A percentile compares a stretch with the other conserved stretches of the same genome.
phyloP scores from a whole-genome alignment of 1,140 invertebrate genomes.

The Papilio polyxenes region DNA sequence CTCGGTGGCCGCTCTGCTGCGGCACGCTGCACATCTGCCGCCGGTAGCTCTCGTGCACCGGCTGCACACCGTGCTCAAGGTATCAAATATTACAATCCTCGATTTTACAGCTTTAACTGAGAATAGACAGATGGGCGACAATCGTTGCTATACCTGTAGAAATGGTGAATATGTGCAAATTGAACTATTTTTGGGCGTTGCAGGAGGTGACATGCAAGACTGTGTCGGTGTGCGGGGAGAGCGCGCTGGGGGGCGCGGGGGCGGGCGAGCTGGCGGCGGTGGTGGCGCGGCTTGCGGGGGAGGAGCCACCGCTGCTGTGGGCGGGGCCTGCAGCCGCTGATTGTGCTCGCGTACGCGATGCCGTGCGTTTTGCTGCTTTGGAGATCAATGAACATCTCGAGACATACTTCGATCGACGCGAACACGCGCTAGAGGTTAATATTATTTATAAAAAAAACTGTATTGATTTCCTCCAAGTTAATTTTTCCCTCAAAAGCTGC shows the following conservation, averaged over 20 bases:
- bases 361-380: constrained; percentile 93
- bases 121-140: background rate
- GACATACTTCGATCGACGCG: constrained; percentile 95
- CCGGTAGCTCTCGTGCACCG: constrained; percentile 68
- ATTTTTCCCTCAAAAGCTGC: too few species aligned
- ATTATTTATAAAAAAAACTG: background rate
- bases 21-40: constrained; percentile 61
- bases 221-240: constrained; percentile 68
- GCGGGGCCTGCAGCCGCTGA: constrained; percentile 84
- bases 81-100: constrained; percentile 37
- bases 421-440: constrained; percentile 92
- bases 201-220: constrained; percentile 76
- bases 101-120: background rate
- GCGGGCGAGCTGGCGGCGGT: constrained; percentile 61
- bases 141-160: too few species aligned
- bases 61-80: constrained; percentile 74
- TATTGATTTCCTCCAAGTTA: too few species aligned
- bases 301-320: constrained; percentile 88
- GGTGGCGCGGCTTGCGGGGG: constrained; percentile 71
- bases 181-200: background rate
- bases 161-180: background rate
- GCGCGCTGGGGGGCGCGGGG: constrained; percentile 50
- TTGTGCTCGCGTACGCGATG: constrained; percentile 86
- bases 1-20: constrained; percentile 66
- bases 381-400: constrained; percentile 97